Evolutionary conservation across 2,888 invertebrate species (phyloP).

Genomic region (Dysmachus trigonus): DNA sequence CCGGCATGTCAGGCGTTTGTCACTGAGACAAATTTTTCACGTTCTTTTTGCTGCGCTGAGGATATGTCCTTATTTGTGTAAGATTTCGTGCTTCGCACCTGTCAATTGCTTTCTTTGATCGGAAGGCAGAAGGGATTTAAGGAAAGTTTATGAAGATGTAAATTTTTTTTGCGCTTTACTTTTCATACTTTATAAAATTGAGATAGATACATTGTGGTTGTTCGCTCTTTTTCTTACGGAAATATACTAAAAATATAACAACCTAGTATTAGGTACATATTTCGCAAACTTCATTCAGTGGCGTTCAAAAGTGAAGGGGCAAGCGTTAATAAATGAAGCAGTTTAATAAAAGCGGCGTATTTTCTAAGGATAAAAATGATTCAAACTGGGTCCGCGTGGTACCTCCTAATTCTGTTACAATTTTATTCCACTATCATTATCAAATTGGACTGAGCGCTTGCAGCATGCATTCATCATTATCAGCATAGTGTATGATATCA

Average conservation of each 20-base stretch:
- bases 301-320: too few species aligned
- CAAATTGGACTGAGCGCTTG: too few species aligned
- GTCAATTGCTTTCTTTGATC: slow-evolving; percentile 8
- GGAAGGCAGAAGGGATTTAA: neutral
- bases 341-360: too few species aligned
- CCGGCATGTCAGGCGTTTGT: slow-evolving; percentile 19
- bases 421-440: too few species aligned
- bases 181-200: neutral
- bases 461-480: too few species aligned
- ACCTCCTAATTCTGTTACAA: too few species aligned
- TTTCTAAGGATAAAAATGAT: too few species aligned
- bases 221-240: neutral
- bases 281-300: neutral
- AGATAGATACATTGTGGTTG: neutral
- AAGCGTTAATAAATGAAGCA: too few species aligned
- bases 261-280: neutral
- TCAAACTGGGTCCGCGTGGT: too few species aligned
- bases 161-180: neutral
- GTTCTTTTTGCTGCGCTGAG: neutral
- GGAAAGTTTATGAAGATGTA: neutral
- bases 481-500: too few species aligned
- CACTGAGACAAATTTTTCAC: neutral
- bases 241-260: neutral
- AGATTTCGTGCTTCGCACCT: neutral
- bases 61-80: neutral